phyloP scores from a whole-genome alignment of 2,888 invertebrate genomes.

The Rhogogaster chlorosoma region DNA sequence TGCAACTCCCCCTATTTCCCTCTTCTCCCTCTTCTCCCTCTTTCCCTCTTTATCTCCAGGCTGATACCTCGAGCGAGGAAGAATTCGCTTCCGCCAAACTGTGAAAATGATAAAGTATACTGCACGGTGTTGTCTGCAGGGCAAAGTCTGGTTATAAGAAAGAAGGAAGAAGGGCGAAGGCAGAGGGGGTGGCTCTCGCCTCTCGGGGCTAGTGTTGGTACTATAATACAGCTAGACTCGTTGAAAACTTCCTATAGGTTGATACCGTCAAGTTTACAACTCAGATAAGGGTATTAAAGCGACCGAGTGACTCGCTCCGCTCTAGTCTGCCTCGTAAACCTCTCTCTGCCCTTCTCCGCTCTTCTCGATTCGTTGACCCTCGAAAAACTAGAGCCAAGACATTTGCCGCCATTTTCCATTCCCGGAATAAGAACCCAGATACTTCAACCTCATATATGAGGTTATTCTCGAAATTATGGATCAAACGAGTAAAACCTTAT shows the following conservation, averaged over 20 bases:
- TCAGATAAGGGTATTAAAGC: slow-evolving; percentile 68
- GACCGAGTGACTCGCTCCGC: slow-evolving; percentile 55
- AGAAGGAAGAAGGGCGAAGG: neutral
- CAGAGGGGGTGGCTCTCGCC: neutral
- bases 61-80: slow-evolving; percentile 2
- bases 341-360: slow-evolving; percentile 18
- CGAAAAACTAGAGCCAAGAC: slow-evolving; percentile 31
- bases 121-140: slow-evolving; percentile 40
- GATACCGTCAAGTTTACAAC: slow-evolving; percentile 66
- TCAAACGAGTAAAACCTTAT: neutral
- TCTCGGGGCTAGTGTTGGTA: slow-evolving; percentile 22
- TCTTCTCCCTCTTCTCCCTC: neutral
- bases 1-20: neutral
- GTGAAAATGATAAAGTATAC: slow-evolving; percentile 45
- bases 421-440: neutral
- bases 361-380: slow-evolving; percentile 55
- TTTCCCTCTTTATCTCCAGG: neutral
- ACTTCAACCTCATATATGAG: too few relatives aligned
- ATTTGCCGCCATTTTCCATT: slow-evolving; percentile 18
- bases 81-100: slow-evolving; percentile 35
- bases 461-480: neutral
- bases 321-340: slow-evolving; percentile 63
- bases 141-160: slow-evolving; percentile 10
- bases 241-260: slow-evolving; percentile 63
- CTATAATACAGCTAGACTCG: slow-evolving; percentile 55